Evolutionary conservation across 92 coral and sea anemone species (phyloP).

Genomic region (Phymanthus crucifer): DNA sequence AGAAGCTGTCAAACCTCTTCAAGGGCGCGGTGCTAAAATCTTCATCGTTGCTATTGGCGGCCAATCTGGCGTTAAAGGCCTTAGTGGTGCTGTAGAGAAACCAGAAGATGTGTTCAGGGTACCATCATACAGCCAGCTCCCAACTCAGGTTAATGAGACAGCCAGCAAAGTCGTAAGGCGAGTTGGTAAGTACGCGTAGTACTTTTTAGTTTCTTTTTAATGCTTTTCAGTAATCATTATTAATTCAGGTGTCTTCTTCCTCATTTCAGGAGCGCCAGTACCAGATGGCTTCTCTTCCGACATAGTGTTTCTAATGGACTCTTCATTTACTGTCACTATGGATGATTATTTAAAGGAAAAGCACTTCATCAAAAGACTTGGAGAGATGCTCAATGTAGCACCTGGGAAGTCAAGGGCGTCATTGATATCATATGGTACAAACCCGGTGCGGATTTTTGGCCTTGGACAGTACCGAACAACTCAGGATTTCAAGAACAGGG

Average conservation of each 20-base stretch:
- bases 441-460: constrained; percentile 10
- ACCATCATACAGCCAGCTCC: constrained; percentile 21
- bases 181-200: constrained; percentile 4
- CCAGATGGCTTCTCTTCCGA: constrained; percentile 32
- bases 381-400: constrained; percentile 33
- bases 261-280: constrained; percentile 4
- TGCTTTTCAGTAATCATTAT: too few species aligned
- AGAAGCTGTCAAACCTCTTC: constrained; percentile 58
- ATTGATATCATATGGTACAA: constrained; percentile 48
- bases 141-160: neutral
- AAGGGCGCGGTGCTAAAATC: constrained; percentile 60
- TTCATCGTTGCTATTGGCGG: constrained; percentile 63
- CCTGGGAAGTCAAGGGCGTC: constrained; percentile 42
- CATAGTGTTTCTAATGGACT: constrained; percentile 62
- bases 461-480: constrained; percentile 38
- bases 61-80: constrained; percentile 34
- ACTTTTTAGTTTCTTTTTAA: too few species aligned
- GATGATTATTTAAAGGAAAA: constrained; percentile 49
- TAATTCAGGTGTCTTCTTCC: too few species aligned
- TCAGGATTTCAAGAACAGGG: constrained; percentile 34
- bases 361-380: constrained; percentile 60
- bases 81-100: constrained; percentile 34
- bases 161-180: constrained; percentile 9
- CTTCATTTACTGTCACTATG: constrained; percentile 61
- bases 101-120: constrained; percentile 34